phyloP scores from a whole-genome alignment of 2,888 invertebrate genomes.

The Archaeoteleia sp. region DNA sequence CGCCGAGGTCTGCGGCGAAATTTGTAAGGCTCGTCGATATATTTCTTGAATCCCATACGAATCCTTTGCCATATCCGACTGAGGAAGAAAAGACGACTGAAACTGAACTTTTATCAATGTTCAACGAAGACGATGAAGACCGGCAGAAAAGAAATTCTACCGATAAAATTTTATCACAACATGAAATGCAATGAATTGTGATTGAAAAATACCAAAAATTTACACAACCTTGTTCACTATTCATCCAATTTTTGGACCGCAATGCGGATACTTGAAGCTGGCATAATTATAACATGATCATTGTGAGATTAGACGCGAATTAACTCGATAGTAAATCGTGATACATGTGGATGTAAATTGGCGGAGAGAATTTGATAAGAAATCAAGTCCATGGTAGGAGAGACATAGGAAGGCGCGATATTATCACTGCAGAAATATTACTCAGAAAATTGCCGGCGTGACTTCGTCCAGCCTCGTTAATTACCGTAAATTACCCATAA shows the following conservation, averaged over 20 bases:
- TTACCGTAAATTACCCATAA: conserved; percentile 75
- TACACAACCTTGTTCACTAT: background rate
- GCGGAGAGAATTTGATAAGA: conserved; percentile 38
- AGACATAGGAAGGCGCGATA: conserved; percentile 67
- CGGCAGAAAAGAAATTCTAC: conserved; percentile 38
- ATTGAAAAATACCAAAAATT: conserved; percentile 41
- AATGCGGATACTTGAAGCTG: no score
- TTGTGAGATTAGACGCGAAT: no score
- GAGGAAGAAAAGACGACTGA: conserved; percentile 30
- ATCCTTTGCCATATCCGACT: conserved; percentile 21
- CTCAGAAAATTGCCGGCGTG: conserved; percentile 74
- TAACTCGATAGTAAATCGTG: conserved; percentile 2
- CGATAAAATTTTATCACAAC: conserved; percentile 53
- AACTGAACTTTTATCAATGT: conserved; percentile 48
- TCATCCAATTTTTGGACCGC: no score
- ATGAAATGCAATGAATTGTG: conserved; percentile 38
- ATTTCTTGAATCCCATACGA: conserved; percentile 48
- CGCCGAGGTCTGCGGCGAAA: conserved; percentile 41
- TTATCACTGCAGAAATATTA: conserved; percentile 74
- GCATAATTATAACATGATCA: no score
- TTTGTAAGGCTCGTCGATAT: conserved; percentile 47
- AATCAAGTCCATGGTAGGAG: conserved; percentile 46
- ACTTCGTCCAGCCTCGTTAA: conserved; percentile 75
- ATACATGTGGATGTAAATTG: conserved; percentile 30
- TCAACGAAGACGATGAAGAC: conserved; percentile 45